Evolutionary conservation across 2,888 invertebrate genomes (phyloP).

Genomic region (Eupeodes latifasciatus): DNA sequence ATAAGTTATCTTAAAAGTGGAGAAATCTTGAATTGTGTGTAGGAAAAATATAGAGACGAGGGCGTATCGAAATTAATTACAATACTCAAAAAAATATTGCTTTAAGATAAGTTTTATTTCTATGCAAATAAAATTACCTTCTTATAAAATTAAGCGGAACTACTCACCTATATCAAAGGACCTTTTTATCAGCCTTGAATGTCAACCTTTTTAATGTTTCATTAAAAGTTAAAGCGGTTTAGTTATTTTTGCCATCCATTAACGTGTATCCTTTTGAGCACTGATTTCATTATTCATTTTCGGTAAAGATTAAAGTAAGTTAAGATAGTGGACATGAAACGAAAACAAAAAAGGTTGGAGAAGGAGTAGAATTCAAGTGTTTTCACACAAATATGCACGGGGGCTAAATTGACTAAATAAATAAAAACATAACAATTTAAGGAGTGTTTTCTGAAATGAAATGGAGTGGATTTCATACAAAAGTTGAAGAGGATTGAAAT

Average conservation of each 20-base stretch:
- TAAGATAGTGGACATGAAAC: neutral
- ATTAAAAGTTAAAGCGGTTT: neutral
- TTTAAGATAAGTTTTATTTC: too few species aligned
- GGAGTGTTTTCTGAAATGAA: neutral
- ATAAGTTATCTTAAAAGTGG: neutral
- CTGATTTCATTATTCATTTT: neutral
- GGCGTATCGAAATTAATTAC: too few species aligned
- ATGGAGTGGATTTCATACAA: neutral
- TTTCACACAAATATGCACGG: constrained; percentile 2
- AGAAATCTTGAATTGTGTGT: too few species aligned
- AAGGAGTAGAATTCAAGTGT: constrained; percentile 10
- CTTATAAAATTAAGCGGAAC: too few species aligned
- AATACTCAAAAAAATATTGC: too few species aligned
- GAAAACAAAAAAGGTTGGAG: neutral
- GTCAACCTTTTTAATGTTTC: too few species aligned
- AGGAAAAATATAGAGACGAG: too few species aligned
- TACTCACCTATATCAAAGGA: too few species aligned
- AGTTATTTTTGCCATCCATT: neutral
- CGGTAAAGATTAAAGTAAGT: constrained; percentile 18
- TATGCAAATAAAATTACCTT: too few species aligned
- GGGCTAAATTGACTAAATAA: constrained; percentile 26
- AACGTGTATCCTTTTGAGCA: neutral
- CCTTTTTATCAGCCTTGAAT: too few species aligned
- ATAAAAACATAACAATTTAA: constrained; percentile 7
- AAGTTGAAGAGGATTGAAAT: neutral